Percentiles rank a stretch among this genome's conserved stretches.
phyloP scores from a whole-genome alignment of 2,888 invertebrate genomes.

The Habroteleia sp. region DNA sequence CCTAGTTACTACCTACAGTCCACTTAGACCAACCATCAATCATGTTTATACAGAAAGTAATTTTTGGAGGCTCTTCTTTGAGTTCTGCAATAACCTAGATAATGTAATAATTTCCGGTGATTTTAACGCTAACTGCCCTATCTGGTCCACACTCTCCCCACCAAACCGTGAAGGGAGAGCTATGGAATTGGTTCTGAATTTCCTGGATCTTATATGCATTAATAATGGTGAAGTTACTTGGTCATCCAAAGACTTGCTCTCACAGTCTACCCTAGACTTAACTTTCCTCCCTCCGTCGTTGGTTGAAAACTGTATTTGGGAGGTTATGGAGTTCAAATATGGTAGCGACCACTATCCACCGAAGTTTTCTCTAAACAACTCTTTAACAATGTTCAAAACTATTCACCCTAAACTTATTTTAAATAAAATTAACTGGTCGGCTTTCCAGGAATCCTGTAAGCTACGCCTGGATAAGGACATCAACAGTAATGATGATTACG shows the following conservation, averaged over 20 bases:
- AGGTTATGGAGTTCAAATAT: constrained; percentile 17
- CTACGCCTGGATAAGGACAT: too few relatives aligned
- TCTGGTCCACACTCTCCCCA: neutral
- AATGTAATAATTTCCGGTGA: constrained; percentile 17
- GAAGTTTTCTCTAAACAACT: neutral
- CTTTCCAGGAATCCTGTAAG: neutral
- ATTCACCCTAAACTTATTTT: neutral
- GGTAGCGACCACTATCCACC: constrained; percentile 15
- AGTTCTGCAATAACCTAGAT: neutral
- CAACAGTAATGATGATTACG: too few relatives aligned
- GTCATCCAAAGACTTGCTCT: neutral
- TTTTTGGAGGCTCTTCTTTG: constrained; percentile 21
- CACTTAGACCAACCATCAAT: constrained; percentile 3
- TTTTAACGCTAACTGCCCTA: constrained; percentile 4
- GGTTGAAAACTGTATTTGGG: constrained; percentile 1
- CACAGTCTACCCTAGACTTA: constrained; percentile 9
- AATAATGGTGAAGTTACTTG: constrained; percentile 24
- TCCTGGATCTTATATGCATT: neutral
- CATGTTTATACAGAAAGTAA: constrained; percentile 2
- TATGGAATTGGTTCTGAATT: neutral
- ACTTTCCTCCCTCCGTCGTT: constrained; percentile 2
- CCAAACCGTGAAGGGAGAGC: constrained; percentile 4
- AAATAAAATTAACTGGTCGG: neutral
- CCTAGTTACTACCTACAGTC: constrained; percentile 18
- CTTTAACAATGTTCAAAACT: neutral